These are phyloP conservation scores for Boulengeromyrus knoepffleri DNA, from an alignment of 2,113 vertebrate species.

Conservation along the genomic window DNA sequence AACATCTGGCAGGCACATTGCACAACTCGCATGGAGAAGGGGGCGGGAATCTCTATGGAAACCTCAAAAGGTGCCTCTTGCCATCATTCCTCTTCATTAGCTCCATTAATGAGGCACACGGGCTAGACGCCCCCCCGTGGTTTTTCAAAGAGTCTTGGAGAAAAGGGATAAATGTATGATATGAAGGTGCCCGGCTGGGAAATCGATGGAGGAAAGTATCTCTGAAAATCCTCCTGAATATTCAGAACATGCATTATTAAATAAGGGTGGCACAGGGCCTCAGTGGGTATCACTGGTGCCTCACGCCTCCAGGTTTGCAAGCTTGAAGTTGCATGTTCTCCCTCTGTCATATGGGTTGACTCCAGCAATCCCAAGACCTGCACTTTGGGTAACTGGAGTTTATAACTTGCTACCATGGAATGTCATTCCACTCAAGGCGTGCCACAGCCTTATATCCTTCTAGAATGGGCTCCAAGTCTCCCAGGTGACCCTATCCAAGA, in stretches of 20 bases:
- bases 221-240: neutral
- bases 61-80: neutral
- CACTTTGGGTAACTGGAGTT: neutral
- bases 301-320: neutral
- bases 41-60: neutral
- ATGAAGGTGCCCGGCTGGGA: neutral
- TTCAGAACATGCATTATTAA: neutral
- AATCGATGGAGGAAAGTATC: neutral
- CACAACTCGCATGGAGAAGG: neutral
- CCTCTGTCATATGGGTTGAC: neutral
- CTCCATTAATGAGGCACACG: neutral
- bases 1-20: neutral
- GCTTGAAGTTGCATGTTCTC: neutral
- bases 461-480: neutral
- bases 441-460: neutral
- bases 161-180: neutral
- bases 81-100: slow-evolving; percentile 5
- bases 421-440: neutral
- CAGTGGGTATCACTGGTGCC: neutral
- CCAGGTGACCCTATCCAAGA: neutral
- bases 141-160: neutral
- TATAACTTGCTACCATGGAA: neutral
- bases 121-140: neutral
- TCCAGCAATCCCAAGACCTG: neutral
- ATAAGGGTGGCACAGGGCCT: neutral